These are phyloP conservation scores for Drosophila nr. perissopoda DNA, from an alignment of 2,888 invertebrate species.

Conservation along the genomic window DNA sequence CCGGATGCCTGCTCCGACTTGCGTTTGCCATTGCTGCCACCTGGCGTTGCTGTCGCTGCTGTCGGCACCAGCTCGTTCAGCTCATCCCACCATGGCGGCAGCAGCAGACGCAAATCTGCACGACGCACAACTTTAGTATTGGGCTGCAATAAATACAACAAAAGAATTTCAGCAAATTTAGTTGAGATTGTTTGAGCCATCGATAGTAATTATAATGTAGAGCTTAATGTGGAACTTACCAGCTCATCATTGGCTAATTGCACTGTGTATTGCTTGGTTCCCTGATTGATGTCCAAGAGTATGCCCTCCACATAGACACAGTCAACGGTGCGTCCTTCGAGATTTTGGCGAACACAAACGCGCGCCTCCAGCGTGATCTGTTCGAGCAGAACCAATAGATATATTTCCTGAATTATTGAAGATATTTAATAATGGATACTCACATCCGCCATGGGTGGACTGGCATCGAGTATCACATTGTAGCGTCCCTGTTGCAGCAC, in stretches of 20 bases:
- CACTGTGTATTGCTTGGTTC: constrained; percentile 89
- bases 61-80: constrained; percentile 88
- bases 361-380: constrained; percentile 91
- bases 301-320: constrained; percentile 94
- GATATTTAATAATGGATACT: constrained; percentile 21
- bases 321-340: constrained; percentile 87
- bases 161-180: not conserved
- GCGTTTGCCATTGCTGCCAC: constrained; percentile 39
- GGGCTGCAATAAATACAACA: constrained; percentile 36
- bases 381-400: not conserved
- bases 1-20: constrained; percentile 40
- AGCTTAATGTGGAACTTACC: constrained; percentile 79
- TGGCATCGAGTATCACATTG: constrained; percentile 96
- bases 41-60: constrained; percentile 33
- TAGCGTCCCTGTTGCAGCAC: constrained; percentile 92
- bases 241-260: constrained; percentile 84
- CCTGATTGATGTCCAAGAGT: constrained; percentile 89
- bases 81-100: constrained; percentile 99
- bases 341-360: constrained; percentile 91
- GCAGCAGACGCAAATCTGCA: constrained; percentile 94
- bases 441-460: constrained; percentile 93
- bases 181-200: not conserved
- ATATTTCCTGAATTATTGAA: not conserved
- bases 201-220: too few species aligned
- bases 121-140: constrained; percentile 89